phyloP scores from a whole-genome alignment of 1,140 invertebrate species.

The Drosophila truncata region DNA sequence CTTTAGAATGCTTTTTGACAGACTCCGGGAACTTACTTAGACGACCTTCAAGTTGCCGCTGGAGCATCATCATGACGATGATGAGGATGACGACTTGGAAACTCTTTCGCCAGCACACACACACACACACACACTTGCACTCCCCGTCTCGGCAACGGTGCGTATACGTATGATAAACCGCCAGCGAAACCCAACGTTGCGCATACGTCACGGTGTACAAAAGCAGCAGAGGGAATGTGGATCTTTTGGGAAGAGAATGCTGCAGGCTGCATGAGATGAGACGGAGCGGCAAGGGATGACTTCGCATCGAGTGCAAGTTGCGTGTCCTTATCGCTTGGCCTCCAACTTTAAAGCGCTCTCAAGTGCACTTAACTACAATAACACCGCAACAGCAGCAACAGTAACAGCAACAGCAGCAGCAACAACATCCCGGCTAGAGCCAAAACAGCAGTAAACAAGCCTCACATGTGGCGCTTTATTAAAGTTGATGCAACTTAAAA shows the following conservation, averaged over 20 bases:
- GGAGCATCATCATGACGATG: conserved; percentile 15
- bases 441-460: conserved; percentile 44
- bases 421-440: conserved; percentile 13
- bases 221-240: conserved; percentile 11
- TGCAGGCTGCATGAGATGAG: neutral
- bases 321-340: conserved; percentile 69
- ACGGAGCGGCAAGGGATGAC: conserved; percentile 34
- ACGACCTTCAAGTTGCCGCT: conserved; percentile 46
- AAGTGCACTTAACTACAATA: conserved; percentile 77
- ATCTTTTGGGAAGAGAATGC: neutral
- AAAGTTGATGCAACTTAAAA: conserved; percentile 70
- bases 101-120: conserved; percentile 32
- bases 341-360: conserved; percentile 70
- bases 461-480: conserved; percentile 69
- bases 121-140: conserved; percentile 4
- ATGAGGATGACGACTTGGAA: conserved; percentile 44
- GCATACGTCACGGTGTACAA: conserved; percentile 74
- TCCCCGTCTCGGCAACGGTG: conserved; percentile 30
- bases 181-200: conserved; percentile 60
- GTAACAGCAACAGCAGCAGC: conserved; percentile 12
- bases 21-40: conserved; percentile 47
- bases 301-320: conserved; percentile 52
- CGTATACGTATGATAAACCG: conserved; percentile 70
- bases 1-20: conserved; percentile 49
- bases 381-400: conserved; percentile 37